Evolutionary conservation across 2,797 vertebrate genomes (phyloP).

Genomic region (Holocentrus rufus): DNA sequence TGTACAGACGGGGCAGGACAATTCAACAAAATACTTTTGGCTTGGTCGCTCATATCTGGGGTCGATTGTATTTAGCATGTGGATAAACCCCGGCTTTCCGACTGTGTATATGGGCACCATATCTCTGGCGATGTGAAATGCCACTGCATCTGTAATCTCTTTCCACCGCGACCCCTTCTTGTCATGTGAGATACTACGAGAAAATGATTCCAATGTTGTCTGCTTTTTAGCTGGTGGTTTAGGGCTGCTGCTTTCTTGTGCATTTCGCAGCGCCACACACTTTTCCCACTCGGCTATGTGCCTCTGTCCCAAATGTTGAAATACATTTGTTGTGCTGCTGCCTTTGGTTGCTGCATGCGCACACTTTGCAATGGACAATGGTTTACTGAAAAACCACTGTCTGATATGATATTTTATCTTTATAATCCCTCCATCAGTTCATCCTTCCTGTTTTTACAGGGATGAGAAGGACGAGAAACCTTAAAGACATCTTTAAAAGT

Average conservation of each 20-base stretch:
- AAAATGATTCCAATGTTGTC: constrained; percentile 23
- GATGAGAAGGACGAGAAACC: background rate
- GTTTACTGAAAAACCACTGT: too few species aligned
- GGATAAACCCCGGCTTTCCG: constrained; percentile 23
- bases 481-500: background rate
- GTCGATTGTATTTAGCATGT: constrained; percentile 24
- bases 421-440: too few species aligned
- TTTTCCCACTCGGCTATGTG: constrained; percentile 21
- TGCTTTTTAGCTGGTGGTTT: constrained; percentile 9
- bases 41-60: constrained; percentile 23
- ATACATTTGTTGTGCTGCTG: constrained; percentile 15
- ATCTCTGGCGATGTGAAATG: constrained; percentile 19
- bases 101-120: constrained; percentile 27
- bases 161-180: background rate
- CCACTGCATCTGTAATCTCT: constrained; percentile 37
- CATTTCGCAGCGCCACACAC: constrained; percentile 5
- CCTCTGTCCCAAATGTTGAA: constrained; percentile 11
- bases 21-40: constrained; percentile 20
- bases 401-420: too few species aligned
- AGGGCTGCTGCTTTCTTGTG: background rate
- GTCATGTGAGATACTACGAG: background rate
- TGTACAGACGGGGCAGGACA: constrained; percentile 2
- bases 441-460: constrained; percentile 13
- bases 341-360: too few species aligned
- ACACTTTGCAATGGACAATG: too few species aligned